Base-by-base conservation (phyloP, 1,140 invertebrate genomes). In the Subanguina moxae region DNA sequence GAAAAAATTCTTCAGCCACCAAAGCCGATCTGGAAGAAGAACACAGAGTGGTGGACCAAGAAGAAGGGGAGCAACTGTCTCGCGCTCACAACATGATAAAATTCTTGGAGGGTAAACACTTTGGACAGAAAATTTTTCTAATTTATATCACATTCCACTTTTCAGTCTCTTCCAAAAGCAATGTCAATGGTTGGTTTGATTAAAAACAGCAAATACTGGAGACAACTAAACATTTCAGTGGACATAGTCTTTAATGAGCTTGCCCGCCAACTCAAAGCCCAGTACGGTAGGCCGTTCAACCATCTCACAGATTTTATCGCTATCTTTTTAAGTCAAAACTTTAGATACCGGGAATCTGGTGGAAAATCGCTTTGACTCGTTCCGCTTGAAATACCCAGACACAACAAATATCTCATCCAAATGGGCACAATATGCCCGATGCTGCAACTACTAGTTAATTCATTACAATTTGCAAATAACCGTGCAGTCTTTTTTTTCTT, bases 101-200 rank as follows among this genome's bases (percentile, higher is more conserved):
- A 30, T 71, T 80, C 46, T 62, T 81, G 27, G 79, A 79, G 57
- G 32, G 58, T 61, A 61, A 3, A 61, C 48, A 52, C 17, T 52
- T 52, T 52, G 3, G 17, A 21, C 3, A 21, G 3, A 19, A 52
- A 52, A 52, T 45, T 11, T 13, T 45, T 45, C n/a, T n/a, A n/a
- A 52, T 7, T 52, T 19, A 15, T 21, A 15, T 52, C 15, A 15
- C n/a, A 52, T 52, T 52, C 17, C 17, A 52, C 48, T 52, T 52
- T 61, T 61, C n/a, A 77, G 71, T 70, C 27, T 76, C 66, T 28
- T 72, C 80, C 17, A 82, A 83, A 64, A 67, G 63, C 38, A 83
- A 82, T 57, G 32, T 78, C 8, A 82, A 82, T 62, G 75, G 32
- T 38, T 38, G 32, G 32, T 38, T 38, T n/a, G n/a, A n/a, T n/a